Conservation (phyloP, 2,113 vertebrate species). For the Oostethus manadensis region DNA sequence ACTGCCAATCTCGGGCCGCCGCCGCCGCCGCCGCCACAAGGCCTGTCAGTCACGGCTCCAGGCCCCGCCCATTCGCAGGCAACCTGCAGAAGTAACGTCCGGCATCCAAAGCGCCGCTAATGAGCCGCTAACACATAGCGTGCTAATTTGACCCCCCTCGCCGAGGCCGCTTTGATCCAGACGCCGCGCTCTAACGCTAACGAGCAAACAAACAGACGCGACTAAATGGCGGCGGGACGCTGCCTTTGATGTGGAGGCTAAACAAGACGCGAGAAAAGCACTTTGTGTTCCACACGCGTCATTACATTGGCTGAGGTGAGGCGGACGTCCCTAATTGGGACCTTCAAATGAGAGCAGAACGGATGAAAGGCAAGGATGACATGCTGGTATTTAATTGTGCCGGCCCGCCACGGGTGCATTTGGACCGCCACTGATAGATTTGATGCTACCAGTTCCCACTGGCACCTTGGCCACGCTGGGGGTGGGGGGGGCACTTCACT, state of each 20-base stretch:
- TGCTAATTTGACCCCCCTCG: slow-evolving; percentile 44
- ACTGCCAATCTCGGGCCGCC: slow-evolving; percentile 54
- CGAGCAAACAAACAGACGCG: slow-evolving; percentile 54
- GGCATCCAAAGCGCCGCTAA: slow-evolving; percentile 27
- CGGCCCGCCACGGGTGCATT: too few relatives aligned
- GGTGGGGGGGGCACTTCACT: too few relatives aligned
- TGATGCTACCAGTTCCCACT: too few relatives aligned
- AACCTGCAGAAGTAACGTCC: slow-evolving; percentile 36
- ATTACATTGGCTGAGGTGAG: not conserved
- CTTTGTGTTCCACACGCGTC: not conserved
- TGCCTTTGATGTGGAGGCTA: slow-evolving; percentile 48
- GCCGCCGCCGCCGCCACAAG: slow-evolving; percentile 46
- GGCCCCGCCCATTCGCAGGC: slow-evolving; percentile 40
- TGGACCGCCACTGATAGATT: too few relatives aligned
- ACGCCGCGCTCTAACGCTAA: slow-evolving; percentile 64
- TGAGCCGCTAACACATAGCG: slow-evolving; percentile 47
- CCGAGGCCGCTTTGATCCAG: slow-evolving; percentile 57
- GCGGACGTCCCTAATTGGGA: not conserved
- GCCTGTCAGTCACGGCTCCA: slow-evolving; percentile 40
- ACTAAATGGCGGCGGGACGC: slow-evolving; percentile 29
- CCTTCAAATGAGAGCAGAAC: slow-evolving; percentile 1
- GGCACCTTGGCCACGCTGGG: too few relatives aligned
- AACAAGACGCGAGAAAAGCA: not conserved
- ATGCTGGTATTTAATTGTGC: too few relatives aligned
- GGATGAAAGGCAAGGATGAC: not conserved